Conservation (phyloP, 1,140 invertebrate species). For the Artemia franciscana region DNA sequence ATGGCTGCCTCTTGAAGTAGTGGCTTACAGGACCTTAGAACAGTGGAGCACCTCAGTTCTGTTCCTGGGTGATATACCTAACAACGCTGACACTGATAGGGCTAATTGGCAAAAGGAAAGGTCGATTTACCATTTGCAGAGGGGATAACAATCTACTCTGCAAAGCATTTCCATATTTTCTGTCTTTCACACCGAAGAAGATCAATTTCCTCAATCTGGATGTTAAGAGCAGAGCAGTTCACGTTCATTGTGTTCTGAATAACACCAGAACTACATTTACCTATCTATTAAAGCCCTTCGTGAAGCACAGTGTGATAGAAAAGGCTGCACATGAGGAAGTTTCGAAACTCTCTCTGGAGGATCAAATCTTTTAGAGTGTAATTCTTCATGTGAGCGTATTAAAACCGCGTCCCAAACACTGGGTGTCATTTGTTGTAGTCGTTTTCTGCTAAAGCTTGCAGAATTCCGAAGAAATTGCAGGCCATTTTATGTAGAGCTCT, state of each 20-base stretch:
- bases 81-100: neutral
- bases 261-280: neutral
- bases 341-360: neutral
- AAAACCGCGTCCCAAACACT: neutral
- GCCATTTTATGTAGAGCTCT: neutral
- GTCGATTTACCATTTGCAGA: too few relatives aligned
- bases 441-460: neutral
- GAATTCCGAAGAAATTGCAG: neutral
- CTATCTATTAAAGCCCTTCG: neutral
- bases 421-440: neutral
- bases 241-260: neutral
- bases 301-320: too few relatives aligned
- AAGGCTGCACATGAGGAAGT: too few relatives aligned
- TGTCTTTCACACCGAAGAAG: neutral
- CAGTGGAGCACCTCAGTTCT: slow-evolving; percentile 8
- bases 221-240: neutral
- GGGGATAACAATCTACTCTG: neutral
- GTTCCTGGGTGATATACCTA: neutral
- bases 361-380: neutral
- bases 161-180: neutral
- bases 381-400: neutral
- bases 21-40: slow-evolving; percentile 9
- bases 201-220: neutral
- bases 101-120: neutral
- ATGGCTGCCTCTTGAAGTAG: slow-evolving; percentile 8